Conservation (phyloP, 1,140 invertebrate species). For the Drosophila sproati region DNA sequence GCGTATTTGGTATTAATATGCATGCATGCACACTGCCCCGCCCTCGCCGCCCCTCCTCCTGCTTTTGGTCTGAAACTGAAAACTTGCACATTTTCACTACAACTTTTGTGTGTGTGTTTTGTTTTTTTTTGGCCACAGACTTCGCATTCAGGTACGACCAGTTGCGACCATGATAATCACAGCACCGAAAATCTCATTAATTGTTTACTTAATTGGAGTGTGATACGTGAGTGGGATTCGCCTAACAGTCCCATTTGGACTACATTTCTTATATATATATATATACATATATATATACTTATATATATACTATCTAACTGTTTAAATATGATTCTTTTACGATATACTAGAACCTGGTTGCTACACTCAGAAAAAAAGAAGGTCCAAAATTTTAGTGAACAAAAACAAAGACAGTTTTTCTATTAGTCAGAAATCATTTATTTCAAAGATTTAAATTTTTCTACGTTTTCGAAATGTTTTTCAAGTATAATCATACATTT, state of each 20-base stretch:
- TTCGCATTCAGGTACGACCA: constrained; percentile 20
- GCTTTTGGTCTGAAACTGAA: constrained; percentile 48
- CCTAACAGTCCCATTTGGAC: not conserved
- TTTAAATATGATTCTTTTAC: no score
- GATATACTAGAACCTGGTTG: no score
- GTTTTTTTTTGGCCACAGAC: constrained; percentile 32
- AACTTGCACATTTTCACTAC: constrained; percentile 69
- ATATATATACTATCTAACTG: not conserved
- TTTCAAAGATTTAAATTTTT: no score
- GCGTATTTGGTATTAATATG: constrained; percentile 51
- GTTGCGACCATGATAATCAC: constrained; percentile 38
- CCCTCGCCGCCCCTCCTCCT: not conserved
- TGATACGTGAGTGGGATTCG: not conserved
- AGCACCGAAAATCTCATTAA: constrained; percentile 33
- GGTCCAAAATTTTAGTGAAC: no score
- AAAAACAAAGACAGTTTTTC: no score
- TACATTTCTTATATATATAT: not conserved
- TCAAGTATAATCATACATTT: not conserved
- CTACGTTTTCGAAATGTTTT: no score
- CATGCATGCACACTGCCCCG: constrained; percentile 19
- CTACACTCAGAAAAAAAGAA: no score
- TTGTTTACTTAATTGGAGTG: constrained; percentile 35
- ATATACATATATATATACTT: not conserved
- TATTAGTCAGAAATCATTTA: no score
- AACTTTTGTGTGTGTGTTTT: constrained; percentile 12